Base-by-base conservation (phyloP, 2,888 invertebrate genomes). In the Limenitis arthemis region DNA sequence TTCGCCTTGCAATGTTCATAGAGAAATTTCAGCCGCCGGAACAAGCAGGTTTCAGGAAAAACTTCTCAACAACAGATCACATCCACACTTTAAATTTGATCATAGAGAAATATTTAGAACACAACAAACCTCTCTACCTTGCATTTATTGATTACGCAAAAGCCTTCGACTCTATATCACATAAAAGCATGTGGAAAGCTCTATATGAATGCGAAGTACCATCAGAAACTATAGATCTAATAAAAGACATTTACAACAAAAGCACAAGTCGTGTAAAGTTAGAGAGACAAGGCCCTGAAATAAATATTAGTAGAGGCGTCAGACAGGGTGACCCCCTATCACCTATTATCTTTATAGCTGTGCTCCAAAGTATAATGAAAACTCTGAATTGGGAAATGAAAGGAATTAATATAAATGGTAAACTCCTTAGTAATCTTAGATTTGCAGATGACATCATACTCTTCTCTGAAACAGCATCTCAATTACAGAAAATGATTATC, bases 291-390 rank as follows among this genome's bases (percentile, higher is more conserved):
- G 42, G 43, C 8, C 30, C 42, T 6, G n/a, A 37, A 11, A 37
- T 49, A 4, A 8, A 41, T 9, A 46, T 48, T 8, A 46, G 37
- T 36, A n/a, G n/a, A n/a, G 46, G 52, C n/a, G 54, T 52, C 30
- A 50, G 50, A 50, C 55, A 58, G 33, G 55, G 54, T 1, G 52
- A 58, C 37, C 55, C 54, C 3, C 34, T 52, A 20, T n/a, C 49
- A 38, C 38, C 39, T 32, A 39, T 5, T 11, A 5, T 50, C 36
- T 43, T 49, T 29, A 46, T 46, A 41, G 51, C 46, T n/a, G 36
- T 36, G 8, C 41, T 46, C n/a, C 41, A 52, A 38, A 8, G 8
- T 28, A 32, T 47, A 0, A 52, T 52, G 5, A 52, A 11, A 12
- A 47, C 42, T 32, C 46, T n/a, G n/a, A n/a, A n/a, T n/a, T n/a